Evolutionary conservation across 2,113 vertebrate genomes (phyloP).

Genomic region (Elephas maximus): DNA sequence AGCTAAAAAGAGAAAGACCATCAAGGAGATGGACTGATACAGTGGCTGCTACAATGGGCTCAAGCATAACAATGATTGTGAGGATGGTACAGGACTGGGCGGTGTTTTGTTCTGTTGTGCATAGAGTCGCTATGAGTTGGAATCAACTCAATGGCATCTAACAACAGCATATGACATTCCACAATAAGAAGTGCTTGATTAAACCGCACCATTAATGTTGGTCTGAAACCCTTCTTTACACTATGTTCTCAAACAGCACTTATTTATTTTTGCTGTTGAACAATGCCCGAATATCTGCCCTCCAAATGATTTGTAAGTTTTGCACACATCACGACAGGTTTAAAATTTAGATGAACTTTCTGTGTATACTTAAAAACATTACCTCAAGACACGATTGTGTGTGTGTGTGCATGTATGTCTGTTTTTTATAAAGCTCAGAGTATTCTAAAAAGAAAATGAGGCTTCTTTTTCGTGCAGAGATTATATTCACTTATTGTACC

Average conservation of each 20-base stretch:
- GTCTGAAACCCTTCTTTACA: not conserved
- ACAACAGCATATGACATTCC: not conserved
- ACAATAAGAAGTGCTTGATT: not conserved
- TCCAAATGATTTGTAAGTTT: not conserved
- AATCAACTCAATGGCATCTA: no score
- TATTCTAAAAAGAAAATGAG: not conserved
- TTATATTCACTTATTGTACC: not conserved
- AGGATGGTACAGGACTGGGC: no score
- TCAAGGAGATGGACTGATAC: no score
- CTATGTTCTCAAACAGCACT: not conserved
- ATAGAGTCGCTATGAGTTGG: no score
- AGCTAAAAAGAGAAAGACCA: no score
- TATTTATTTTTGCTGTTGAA: not conserved
- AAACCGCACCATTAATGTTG: not conserved
- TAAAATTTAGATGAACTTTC: conserved; percentile 4
- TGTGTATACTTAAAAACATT: conserved; percentile 8
- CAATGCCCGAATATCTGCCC: not conserved
- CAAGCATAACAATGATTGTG: no score
- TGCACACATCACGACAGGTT: not conserved
- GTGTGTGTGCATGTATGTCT: not conserved
- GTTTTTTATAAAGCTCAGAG: not conserved
- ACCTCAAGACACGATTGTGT: not conserved
- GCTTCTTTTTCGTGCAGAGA: not conserved
- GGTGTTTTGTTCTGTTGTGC: no score
- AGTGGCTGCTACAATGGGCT: no score